Conservation (phyloP, 2,797 vertebrate genomes). For the Rhabdophis nuchalis region DNA sequence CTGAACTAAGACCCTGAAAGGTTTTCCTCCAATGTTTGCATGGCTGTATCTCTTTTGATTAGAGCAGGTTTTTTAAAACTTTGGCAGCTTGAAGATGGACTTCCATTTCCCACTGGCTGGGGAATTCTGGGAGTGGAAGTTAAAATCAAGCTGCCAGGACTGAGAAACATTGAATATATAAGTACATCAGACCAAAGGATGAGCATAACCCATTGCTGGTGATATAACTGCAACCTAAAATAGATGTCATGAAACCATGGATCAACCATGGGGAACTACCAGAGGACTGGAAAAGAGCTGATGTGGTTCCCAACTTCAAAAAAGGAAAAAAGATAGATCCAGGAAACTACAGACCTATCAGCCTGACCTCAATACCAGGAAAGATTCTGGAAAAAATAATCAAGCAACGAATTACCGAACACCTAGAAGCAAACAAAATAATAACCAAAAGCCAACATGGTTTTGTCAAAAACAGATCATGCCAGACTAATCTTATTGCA, state of each 20-base stretch:
- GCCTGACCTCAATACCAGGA: too few relatives aligned
- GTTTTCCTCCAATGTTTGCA: background rate
- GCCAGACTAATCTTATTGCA: too few relatives aligned
- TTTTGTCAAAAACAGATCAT: too few relatives aligned
- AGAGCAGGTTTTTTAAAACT: background rate
- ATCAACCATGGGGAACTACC: too few relatives aligned
- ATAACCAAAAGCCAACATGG: too few relatives aligned
- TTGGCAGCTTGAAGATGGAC: background rate
- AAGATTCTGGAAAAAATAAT: too few relatives aligned
- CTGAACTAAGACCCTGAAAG: background rate
- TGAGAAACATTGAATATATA: background rate
- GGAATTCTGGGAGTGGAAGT: background rate
- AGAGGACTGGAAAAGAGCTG: too few relatives aligned
- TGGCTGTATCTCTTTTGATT: background rate
- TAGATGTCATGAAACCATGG: background rate
- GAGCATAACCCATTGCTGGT: background rate
- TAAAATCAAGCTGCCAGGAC: background rate
- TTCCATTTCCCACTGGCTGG: background rate
- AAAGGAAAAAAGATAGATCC: too few relatives aligned
- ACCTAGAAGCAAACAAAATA: too few relatives aligned
- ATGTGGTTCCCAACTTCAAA: too few relatives aligned
- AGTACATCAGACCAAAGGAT: background rate
- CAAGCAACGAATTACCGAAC: too few relatives aligned
- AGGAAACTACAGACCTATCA: too few relatives aligned
- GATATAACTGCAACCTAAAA: background rate